Conservation (phyloP, 2,797 vertebrate genomes). For the Paguma larvata region DNA sequence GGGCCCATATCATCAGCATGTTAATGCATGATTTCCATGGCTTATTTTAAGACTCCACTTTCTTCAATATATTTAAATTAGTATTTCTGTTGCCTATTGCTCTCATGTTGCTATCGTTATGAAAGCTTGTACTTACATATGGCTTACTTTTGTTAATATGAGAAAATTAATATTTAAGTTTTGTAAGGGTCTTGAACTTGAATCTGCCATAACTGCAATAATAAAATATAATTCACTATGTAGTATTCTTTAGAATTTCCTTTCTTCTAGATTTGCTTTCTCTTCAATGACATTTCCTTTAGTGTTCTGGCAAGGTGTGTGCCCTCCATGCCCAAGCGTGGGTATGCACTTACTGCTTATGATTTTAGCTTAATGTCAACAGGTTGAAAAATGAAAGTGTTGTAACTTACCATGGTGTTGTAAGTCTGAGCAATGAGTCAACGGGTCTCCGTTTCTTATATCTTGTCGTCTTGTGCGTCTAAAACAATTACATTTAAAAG, state of each 20-base stretch:
- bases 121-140: not conserved
- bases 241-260: not conserved
- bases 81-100: not conserved
- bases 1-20: not conserved
- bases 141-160: not conserved
- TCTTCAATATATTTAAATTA: not conserved
- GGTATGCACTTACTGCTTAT: not conserved
- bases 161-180: not conserved
- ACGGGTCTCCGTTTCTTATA: slow-evolving; percentile 98
- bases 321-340: no score
- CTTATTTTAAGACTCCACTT: slow-evolving; percentile 18
- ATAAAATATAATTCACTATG: not conserved
- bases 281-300: not conserved
- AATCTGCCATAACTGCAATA: not conserved
- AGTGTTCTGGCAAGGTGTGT: rapidly evolving
- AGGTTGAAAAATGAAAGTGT: not conserved
- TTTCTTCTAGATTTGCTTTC: not conserved
- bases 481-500: slow-evolving; percentile 81
- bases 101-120: not conserved
- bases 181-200: not conserved
- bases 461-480: slow-evolving; percentile 99
- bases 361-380: not conserved
- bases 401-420: slow-evolving; percentile 94
- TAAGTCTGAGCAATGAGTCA: slow-evolving; percentile 98
- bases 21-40: not conserved